Percentiles rank a stretch among this genome's conserved stretches.
Conservation (phyloP, 2,797 vertebrate species). For the Muscicapa comitata region DNA sequence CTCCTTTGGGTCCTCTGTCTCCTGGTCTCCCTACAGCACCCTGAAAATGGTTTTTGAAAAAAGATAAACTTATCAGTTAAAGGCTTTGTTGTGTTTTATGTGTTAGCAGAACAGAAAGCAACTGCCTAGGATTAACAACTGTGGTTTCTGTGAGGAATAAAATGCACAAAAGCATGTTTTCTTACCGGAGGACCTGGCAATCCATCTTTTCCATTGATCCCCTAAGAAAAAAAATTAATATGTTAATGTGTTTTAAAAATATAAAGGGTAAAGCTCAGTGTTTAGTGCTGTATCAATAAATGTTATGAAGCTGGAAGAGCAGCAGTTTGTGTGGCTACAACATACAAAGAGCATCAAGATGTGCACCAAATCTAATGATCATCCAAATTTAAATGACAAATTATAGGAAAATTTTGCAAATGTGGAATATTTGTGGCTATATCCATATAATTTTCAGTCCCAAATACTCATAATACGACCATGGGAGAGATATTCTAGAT, state of each 20-base stretch:
- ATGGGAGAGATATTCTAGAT: neutral
- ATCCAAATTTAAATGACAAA: neutral
- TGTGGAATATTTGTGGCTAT: neutral
- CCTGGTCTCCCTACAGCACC: conserved; percentile 86
- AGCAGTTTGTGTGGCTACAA: neutral
- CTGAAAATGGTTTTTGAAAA: conserved; percentile 69
- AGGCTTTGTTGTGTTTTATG: neutral
- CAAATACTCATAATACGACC: neutral
- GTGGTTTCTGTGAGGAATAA: neutral
- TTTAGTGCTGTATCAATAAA: neutral
- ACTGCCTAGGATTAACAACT: neutral
- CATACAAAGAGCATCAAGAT: neutral
- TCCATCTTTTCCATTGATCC: conserved; percentile 92
- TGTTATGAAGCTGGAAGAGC: neutral
- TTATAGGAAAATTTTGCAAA: neutral
- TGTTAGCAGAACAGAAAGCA: neutral
- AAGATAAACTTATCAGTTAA: neutral
- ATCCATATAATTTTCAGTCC: neutral
- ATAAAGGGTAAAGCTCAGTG: neutral
- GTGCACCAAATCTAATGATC: neutral
- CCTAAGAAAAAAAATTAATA: conserved; percentile 74
- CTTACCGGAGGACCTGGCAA: conserved; percentile 91
- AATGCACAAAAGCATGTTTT: neutral
- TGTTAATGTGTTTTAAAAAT: neutral
- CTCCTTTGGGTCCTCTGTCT: conserved; percentile 97